Evolutionary conservation across 2,888 invertebrate species (phyloP).

Genomic region (Hemistola chrysoprasaria): DNA sequence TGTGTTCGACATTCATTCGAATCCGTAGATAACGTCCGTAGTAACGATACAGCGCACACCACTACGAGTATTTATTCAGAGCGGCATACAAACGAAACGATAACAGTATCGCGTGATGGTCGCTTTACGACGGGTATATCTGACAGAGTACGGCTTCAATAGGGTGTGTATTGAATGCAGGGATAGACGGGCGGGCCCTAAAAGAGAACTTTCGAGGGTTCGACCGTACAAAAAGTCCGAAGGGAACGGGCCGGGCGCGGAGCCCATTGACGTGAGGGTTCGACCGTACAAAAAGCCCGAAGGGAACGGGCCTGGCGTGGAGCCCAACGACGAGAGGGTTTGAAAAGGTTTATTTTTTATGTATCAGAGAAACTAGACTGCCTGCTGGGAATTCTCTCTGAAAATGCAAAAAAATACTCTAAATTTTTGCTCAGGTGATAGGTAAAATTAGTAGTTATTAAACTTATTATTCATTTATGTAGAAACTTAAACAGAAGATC

Average conservation of each 20-base stretch:
- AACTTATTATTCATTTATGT: too few relatives aligned
- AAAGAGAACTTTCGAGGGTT: slow-evolving; percentile 45
- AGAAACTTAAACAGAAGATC: too few relatives aligned
- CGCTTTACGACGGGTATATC: slow-evolving; percentile 38
- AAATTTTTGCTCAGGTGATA: too few relatives aligned
- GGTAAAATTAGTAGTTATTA: too few relatives aligned
- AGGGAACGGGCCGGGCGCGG: slow-evolving; percentile 43
- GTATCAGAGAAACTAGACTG: slow-evolving; percentile 31
- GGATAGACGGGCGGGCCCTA: slow-evolving; percentile 44
- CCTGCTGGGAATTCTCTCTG: slow-evolving; percentile 11
- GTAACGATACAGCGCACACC: slow-evolving; percentile 30
- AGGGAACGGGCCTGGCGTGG: slow-evolving; percentile 44
- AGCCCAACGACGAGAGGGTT: slow-evolving; percentile 46
- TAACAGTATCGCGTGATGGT: slow-evolving; percentile 32
- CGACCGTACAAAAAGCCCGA: slow-evolving; percentile 59
- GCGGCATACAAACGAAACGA: slow-evolving; percentile 33
- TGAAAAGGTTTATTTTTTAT: slow-evolving; percentile 64
- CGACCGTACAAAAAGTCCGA: slow-evolving; percentile 59
- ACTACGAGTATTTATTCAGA: slow-evolving; percentile 33
- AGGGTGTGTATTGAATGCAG: slow-evolving; percentile 51
- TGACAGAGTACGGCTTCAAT: slow-evolving; percentile 46
- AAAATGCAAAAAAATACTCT: too few relatives aligned
- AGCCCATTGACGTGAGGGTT: slow-evolving; percentile 38
- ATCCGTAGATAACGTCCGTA: slow-evolving; percentile 41
- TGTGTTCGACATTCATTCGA: slow-evolving; percentile 33